Evolutionary conservation across 2,888 invertebrate genomes (phyloP), one percentile per base, ranked within the genome.

Genomic region (Hirtodrosophila histrioides): DNA sequence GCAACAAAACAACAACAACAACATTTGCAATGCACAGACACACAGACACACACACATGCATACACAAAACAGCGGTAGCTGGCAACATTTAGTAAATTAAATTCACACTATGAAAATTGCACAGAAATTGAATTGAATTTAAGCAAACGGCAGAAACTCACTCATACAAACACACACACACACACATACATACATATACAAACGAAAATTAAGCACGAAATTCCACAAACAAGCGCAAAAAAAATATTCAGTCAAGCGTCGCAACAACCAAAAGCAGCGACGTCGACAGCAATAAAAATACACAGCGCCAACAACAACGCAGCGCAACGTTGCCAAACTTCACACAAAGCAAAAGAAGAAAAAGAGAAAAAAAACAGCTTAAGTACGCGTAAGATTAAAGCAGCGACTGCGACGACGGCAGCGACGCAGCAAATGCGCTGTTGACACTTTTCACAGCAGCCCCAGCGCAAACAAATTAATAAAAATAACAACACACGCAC

Each of bases 401-500:
- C 72, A 77, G 75, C 62, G 57, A 64, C 69, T 33, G 39, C 71
- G 39, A 39, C 71, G 27, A 23, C 57, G 44, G 51, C 64, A 57
- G 73, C 69, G 43, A 67, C 53, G 69, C 44, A 3, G 51, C 46
- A 63, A 69, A 63, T 64, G 79, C 78, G 63, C 46, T 62, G 83
- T 86, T 84, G 87, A 72, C 87, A 65, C 72, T 69, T 81, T 84
- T 86, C 75, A 74, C 68, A 49, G 48, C 69, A 69, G 67, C 60
- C 66, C 69, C 82, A 86, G 65, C 74, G 74, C 78, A 84, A 85
- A 87, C 86, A 86, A 85, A 85, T 85, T 87, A 87, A 87, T 86
- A 85, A 87, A 85, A 87, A 87, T 87, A 85, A 85, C 83, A 84
- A 79, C 76, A 84, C 70, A 79, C 86, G 70, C 70, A 75, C 70